Evolutionary conservation across 2,888 invertebrate species (phyloP).

Genomic region (Eupithecia exiguata): DNA sequence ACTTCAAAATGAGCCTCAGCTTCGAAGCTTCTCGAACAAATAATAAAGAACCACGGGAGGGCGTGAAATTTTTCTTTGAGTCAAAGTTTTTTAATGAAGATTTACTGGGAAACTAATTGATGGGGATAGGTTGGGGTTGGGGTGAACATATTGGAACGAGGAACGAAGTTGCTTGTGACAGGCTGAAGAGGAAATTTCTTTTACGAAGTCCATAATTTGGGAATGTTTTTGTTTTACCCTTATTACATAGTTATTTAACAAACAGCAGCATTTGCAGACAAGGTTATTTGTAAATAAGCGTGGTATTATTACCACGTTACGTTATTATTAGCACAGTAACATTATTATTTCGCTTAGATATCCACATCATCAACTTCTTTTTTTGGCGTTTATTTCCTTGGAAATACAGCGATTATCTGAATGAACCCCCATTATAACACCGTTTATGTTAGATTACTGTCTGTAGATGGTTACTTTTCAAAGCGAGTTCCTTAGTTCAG

Average conservation of each 20-base stretch:
- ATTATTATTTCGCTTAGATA: too few species aligned
- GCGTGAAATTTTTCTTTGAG: slow-evolving; percentile 43
- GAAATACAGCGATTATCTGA: too few species aligned
- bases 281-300: too few species aligned
- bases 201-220: background rate
- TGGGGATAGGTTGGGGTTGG: background rate
- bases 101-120: slow-evolving; percentile 24
- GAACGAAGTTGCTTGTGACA: background rate
- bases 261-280: too few species aligned
- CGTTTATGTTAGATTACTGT: too few species aligned
- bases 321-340: too few species aligned
- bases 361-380: too few species aligned
- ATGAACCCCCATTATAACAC: too few species aligned
- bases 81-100: slow-evolving; percentile 36
- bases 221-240: background rate
- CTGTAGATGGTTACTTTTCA: background rate
- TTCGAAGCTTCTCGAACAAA: slow-evolving; percentile 62
- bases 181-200: background rate
- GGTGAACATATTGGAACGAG: slow-evolving; percentile 8
- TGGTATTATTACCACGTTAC: too few species aligned
- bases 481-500: background rate
- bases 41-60: slow-evolving; percentile 63
- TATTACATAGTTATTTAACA: background rate
- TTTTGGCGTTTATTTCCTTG: too few species aligned
- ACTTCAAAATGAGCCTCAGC: slow-evolving; percentile 71